Evolutionary conservation across 2,888 invertebrate species (phyloP).

Genomic region (Aspidiotus rigidus): DNA sequence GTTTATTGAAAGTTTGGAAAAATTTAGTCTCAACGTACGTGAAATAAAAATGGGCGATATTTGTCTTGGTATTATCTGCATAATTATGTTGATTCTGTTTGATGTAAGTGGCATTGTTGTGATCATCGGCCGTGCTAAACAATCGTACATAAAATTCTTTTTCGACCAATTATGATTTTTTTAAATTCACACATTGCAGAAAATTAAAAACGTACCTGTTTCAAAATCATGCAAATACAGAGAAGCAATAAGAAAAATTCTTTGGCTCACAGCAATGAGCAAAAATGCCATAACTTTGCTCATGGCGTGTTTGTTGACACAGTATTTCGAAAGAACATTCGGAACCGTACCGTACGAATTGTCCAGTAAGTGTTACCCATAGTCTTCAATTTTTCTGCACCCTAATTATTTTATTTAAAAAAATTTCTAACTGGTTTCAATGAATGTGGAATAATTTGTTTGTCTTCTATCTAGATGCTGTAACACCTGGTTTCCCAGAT

Average conservation of each 20-base stretch:
- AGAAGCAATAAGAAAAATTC: conserved; percentile 2
- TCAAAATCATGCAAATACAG: conserved; percentile 22
- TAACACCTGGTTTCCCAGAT: conserved; percentile 14
- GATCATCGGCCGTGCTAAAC: neutral
- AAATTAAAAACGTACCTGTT: conserved; percentile 25
- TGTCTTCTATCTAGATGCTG: conserved; percentile 14
- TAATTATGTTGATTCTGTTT: conserved; percentile 54
- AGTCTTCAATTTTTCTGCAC: neutral
- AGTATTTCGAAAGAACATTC: conserved; percentile 25
- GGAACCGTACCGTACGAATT: conserved; percentile 28
- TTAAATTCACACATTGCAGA: neutral
- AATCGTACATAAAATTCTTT: too few relatives aligned
- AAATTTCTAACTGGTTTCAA: neutral
- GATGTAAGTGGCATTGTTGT: conserved; percentile 49
- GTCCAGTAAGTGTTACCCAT: conserved; percentile 18
- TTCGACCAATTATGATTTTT: too few relatives aligned
- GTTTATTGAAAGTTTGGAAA: conserved; percentile 53
- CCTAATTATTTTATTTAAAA: neutral
- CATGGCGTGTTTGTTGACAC: conserved; percentile 23
- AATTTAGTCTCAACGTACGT: conserved; percentile 46
- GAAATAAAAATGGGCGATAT: conserved; percentile 54
- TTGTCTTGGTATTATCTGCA: conserved; percentile 55
- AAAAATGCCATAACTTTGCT: conserved; percentile 29
- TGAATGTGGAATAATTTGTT: neutral
- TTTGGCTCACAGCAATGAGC: conserved; percentile 34